phyloP scores from a whole-genome alignment of 2,888 invertebrate species.

The Caenorhabditis sp. region DNA sequence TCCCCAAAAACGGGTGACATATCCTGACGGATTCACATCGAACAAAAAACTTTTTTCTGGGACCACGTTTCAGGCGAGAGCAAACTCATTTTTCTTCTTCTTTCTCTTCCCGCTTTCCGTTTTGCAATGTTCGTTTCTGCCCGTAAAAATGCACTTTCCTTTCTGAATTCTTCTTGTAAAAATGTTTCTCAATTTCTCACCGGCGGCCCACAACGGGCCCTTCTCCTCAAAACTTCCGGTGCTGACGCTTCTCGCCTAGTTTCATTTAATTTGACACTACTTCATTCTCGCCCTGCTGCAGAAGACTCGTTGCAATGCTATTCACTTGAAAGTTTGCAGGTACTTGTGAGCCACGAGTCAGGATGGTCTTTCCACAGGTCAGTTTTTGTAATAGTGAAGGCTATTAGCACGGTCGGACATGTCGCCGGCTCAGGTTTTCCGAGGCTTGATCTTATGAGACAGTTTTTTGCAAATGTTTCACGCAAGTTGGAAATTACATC shows the following conservation, averaged over 20 bases:
- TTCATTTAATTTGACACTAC: constrained; percentile 33
- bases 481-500: no score
- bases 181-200: constrained; percentile 34
- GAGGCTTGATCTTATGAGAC: no score
- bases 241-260: constrained; percentile 27
- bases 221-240: constrained; percentile 26
- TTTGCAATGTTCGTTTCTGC: constrained; percentile 39
- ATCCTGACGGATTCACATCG: not conserved
- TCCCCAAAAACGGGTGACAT: no score
- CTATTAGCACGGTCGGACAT: no score
- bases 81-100: constrained; percentile 35
- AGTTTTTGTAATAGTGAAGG: no score
- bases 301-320: not conserved
- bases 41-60: not conserved
- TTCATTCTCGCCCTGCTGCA: constrained; percentile 7
- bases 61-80: not conserved
- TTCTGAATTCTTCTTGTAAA: constrained; percentile 33
- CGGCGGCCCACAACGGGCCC: constrained; percentile 19
- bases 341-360: not conserved
- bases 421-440: no score
- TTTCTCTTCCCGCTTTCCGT: constrained; percentile 1
- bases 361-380: constrained; percentile 53
- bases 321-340: constrained; percentile 10
- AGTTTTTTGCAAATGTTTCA: no score
- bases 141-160: constrained; percentile 35